These are phyloP conservation scores for Aphelenchoides bicaudatus DNA, from an alignment of 2,888 invertebrate species.

Conservation along the genomic window DNA sequence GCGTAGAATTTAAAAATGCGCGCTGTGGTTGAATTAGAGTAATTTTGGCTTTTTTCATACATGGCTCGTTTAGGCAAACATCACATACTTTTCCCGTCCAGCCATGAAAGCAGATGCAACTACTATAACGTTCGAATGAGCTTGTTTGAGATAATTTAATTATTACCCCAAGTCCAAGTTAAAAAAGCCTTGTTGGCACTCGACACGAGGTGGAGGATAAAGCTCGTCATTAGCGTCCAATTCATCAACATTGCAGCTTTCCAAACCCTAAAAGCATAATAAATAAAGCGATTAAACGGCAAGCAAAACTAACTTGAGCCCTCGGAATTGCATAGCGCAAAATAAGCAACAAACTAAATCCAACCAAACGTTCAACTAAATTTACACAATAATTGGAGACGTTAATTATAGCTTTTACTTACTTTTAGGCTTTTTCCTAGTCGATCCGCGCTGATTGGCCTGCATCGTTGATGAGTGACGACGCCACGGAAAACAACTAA, in stretches of 20 bases:
- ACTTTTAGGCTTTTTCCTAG: too few species aligned
- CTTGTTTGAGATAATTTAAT: not conserved
- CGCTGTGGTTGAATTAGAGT: not conserved
- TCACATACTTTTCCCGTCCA: constrained; percentile 12
- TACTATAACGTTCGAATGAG: not conserved
- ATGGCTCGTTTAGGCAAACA: not conserved
- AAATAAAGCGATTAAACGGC: not conserved
- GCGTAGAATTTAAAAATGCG: too few species aligned
- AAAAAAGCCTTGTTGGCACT: constrained; percentile 8
- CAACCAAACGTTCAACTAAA: constrained; percentile 12
- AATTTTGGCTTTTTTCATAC: constrained; percentile 4
- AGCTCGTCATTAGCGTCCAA: not conserved
- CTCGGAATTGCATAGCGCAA: constrained; percentile 16
- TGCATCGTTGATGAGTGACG: too few species aligned
- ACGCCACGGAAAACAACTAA: too few species aligned
- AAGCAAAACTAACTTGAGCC: not conserved
- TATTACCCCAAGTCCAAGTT: not conserved
- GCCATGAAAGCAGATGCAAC: constrained; percentile 13
- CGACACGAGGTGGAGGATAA: not conserved
- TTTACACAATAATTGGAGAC: too few species aligned
- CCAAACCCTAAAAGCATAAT: not conserved
- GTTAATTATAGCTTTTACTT: too few species aligned
- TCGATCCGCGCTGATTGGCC: too few species aligned
- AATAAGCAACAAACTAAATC: not conserved
- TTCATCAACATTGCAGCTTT: constrained; percentile 2